A percentile compares a stretch with the other conserved stretches of the same genome.
phyloP scores from a whole-genome alignment of 2,888 invertebrate species.

The Aproaerema taeniolella region DNA sequence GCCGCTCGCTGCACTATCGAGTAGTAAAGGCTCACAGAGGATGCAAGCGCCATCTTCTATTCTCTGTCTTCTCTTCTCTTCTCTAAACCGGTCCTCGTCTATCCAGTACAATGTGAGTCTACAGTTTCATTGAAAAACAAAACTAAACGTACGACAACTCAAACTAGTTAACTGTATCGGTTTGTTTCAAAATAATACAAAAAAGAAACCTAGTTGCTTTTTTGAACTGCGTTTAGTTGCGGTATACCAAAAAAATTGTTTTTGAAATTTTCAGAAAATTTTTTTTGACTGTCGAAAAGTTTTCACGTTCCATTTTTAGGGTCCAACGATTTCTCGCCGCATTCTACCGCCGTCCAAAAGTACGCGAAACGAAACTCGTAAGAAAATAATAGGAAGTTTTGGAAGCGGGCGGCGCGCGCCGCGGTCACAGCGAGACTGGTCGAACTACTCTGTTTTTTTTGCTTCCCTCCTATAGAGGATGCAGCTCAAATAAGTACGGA shows the following conservation, averaged over 20 bases:
- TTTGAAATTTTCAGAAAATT: conserved; percentile 32
- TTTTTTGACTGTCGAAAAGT: conserved; percentile 35
- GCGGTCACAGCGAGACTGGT: conserved; percentile 16
- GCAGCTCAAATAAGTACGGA: conserved; percentile 56
- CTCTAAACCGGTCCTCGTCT: conserved; percentile 37
- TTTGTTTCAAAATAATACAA: conserved; percentile 38
- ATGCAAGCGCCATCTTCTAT: conserved; percentile 77
- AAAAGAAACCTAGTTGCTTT: conserved; percentile 47
- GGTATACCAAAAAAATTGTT: conserved; percentile 28
- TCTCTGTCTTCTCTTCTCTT: conserved; percentile 42
- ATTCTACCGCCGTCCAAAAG: conserved; percentile 67
- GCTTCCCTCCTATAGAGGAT: conserved; percentile 58
- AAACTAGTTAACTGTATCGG: conserved; percentile 50
- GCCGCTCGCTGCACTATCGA: conserved; percentile 83
- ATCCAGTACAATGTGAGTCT: conserved; percentile 37
- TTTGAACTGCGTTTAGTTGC: conserved; percentile 70
- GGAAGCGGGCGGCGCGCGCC: conserved; percentile 58
- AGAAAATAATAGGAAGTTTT: conserved; percentile 68
- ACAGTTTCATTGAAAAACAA: conserved; percentile 43
- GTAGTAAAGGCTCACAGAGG: conserved; percentile 83
- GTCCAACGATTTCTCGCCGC: conserved; percentile 66
- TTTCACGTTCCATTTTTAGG: conserved; percentile 23
- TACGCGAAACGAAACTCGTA: conserved; percentile 77
- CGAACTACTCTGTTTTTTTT: conserved; percentile 51
- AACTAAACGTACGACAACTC: conserved; percentile 51